phyloP scores from a whole-genome alignment of 2,797 vertebrate genomes.

The Coreius guichenoti region DNA sequence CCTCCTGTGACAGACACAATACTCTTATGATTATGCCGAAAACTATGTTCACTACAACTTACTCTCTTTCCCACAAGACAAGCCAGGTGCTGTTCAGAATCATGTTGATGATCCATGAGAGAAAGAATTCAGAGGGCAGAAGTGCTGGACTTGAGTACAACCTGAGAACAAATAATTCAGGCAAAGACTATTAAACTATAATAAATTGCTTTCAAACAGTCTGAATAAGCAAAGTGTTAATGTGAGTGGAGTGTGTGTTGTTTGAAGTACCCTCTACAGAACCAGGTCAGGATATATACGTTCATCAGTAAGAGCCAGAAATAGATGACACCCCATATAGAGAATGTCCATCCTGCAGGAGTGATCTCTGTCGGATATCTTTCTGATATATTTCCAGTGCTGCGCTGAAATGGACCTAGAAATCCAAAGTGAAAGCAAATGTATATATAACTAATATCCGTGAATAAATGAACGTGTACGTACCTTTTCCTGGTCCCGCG shows the following conservation, averaged over 20 bases:
- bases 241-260: background rate
- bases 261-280: slow-evolving; percentile 73
- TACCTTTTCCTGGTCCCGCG: slow-evolving; percentile 59
- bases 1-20: background rate
- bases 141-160: slow-evolving; percentile 63
- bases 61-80: slow-evolving; percentile 81
- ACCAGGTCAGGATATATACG: slow-evolving; percentile 71
- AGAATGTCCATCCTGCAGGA: slow-evolving; percentile 80
- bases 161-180: slow-evolving; percentile 43
- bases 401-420: slow-evolving; percentile 70
- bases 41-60: slow-evolving; percentile 53
- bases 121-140: slow-evolving; percentile 75
- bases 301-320: slow-evolving; percentile 77
- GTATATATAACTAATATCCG: background rate
- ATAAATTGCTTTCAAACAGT: background rate
- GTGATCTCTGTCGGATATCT: slow-evolving; percentile 76
- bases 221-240: background rate
- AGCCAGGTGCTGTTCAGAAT: slow-evolving; percentile 77
- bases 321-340: slow-evolving; percentile 81
- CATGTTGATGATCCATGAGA: slow-evolving; percentile 77
- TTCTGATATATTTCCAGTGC: slow-evolving; percentile 72
- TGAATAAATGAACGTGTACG: background rate
- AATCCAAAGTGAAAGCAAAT: background rate
- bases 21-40: background rate
- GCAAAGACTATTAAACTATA: slow-evolving; percentile 8